A percentile compares a stretch with the other conserved stretches of the same genome.
Conservation (phyloP, 2,113 vertebrate species). For the Spea multiplicata region DNA sequence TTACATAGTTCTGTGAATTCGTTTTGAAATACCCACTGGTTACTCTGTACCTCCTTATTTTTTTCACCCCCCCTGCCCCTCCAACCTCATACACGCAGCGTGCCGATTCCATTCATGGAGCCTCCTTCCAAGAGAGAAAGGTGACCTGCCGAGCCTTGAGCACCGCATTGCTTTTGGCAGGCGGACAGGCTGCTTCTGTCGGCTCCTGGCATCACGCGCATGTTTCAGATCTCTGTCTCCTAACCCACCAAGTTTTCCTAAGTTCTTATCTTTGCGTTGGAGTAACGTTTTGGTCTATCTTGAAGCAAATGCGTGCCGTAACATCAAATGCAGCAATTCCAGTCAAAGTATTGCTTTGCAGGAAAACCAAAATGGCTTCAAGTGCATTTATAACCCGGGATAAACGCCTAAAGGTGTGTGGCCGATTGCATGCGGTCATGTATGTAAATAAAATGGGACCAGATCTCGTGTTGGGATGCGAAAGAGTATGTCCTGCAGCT, state of each 20-base stretch:
- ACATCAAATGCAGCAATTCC: no score
- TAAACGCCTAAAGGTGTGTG: no score
- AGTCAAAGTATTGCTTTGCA: no score
- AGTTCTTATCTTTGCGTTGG: no score
- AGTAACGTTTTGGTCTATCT: no score
- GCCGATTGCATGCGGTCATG: no score
- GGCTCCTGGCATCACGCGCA: background rate
- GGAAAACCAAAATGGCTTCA: no score
- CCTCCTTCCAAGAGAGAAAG: conserved; percentile 25
- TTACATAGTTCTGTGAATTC: background rate
- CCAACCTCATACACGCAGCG: conserved; percentile 1
- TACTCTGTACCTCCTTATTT: conserved; percentile 21
- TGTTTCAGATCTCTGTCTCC: background rate
- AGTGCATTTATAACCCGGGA: no score
- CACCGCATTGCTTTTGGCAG: conserved; percentile 15
- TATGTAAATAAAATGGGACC: no score
- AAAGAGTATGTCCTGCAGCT: background rate
- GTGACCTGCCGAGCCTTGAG: conserved; percentile 25
- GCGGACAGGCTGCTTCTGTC: conserved; percentile 42
- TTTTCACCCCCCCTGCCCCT: background rate
- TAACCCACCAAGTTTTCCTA: background rate
- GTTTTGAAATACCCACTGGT: background rate
- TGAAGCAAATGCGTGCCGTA: no score
- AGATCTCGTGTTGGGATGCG: no score
- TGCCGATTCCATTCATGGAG: conserved; percentile 5